Evolutionary conservation across 2,113 vertebrate species (phyloP), one percentile per base, ranked within the genome.

Genomic region (Sander vitreus): DNA sequence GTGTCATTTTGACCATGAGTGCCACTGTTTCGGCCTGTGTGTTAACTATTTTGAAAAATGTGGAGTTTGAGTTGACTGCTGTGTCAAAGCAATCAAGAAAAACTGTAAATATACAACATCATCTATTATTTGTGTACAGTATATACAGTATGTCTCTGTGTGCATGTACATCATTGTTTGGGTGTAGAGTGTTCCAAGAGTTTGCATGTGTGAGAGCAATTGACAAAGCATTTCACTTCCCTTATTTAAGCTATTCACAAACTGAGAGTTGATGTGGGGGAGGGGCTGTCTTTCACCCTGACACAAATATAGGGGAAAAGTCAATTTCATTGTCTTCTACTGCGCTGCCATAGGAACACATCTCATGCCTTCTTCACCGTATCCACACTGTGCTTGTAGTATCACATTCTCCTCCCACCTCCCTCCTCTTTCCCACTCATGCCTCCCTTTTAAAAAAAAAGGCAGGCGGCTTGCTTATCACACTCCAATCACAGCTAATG

Each of bases 401-500:
- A 81, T 83, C 76, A 82, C 71, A 55, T 63, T 72, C 68, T 73
- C 69, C 76, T 36, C 74, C 36, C 62, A 19, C 18, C 7, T 19
- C 7, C 39, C 78, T n/a, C 43, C 43, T 45, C 33, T 30, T 55
- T 80, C 84, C 77, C 78, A 72, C 88, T 80, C 57, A 39, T 63
- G 77, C 63, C 66, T 88, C 75, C 47, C 60, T 75, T 70, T 87
- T 72, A 86, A 89, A 93, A 89, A 93, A 89, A 78, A 87, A 92
- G 81, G 78, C 69, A 89, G 85, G 88, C 84, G 65, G 88, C 87
- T 89, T 91, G 91, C 94, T 95, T 91, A 94, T 92, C 88, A 65
- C 80, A 79, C 89, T 91, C 87, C 86, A 88, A 90, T 93, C 85
- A 72, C 80, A 84, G 87, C 84, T 94, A 94, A 95, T 94, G 91